A percentile compares a stretch with the other conserved stretches of the same genome.
These are phyloP conservation scores for Vireo griseus DNA, from an alignment of 2,797 vertebrate species.

Conservation along the genomic window DNA sequence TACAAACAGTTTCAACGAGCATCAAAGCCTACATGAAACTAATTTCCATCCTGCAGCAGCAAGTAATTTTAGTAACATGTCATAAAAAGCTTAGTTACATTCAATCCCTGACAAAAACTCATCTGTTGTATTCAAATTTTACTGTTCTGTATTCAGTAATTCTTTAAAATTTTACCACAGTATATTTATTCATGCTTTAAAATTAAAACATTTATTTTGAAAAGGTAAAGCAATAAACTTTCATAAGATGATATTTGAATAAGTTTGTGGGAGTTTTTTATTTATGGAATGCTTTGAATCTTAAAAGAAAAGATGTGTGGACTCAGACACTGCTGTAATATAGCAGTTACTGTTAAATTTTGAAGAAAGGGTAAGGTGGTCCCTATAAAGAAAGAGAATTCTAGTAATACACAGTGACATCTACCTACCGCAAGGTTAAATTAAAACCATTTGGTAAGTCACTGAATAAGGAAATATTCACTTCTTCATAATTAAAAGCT, in stretches of 20 bases:
- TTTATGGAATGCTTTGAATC: not conserved
- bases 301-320: not conserved
- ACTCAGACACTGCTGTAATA: not conserved
- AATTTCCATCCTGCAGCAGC: not conserved
- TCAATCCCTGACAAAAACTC: not conserved
- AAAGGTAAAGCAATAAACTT: not conserved
- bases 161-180: not conserved
- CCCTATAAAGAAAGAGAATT: constrained; percentile 42
- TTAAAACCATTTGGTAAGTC: constrained; percentile 58
- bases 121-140: not conserved
- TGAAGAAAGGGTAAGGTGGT: not conserved
- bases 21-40: not conserved
- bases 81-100: not conserved
- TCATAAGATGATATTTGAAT: not conserved
- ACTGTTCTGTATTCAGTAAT: not conserved
- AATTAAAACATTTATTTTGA: not conserved
- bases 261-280: accelerated
- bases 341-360: not conserved
- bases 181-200: not conserved
- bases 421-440: constrained; percentile 60
- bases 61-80: not conserved
- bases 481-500: constrained; percentile 63
- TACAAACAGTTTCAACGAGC: not conserved
- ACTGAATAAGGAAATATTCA: constrained; percentile 59
- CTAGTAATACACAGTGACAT: constrained; percentile 52